phyloP scores from a whole-genome alignment of 1,140 invertebrate species.

The Drosophila serrata region DNA sequence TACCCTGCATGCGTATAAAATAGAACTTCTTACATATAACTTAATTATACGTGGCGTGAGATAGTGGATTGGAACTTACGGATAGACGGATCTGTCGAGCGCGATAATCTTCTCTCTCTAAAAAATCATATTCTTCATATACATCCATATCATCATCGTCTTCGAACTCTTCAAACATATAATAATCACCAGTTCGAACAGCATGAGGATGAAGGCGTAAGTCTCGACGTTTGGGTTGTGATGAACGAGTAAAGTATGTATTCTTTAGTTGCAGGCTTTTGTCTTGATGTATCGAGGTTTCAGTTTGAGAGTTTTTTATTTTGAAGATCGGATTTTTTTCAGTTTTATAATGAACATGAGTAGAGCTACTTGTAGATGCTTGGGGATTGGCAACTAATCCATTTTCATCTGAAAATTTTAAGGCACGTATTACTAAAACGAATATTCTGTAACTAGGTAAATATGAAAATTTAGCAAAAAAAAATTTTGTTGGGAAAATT shows the following conservation, averaged over 20 bases:
- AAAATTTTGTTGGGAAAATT: neutral
- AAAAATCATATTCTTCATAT: slow-evolving; percentile 65
- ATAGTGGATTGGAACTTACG: slow-evolving; percentile 19
- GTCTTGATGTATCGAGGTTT: neutral
- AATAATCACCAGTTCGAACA: slow-evolving; percentile 65
- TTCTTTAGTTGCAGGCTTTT: neutral
- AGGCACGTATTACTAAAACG: neutral
- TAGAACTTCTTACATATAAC: neutral
- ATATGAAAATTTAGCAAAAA: too few relatives aligned
- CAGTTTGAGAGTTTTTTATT: neutral
- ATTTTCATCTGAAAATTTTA: neutral
- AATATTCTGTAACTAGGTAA: neutral
- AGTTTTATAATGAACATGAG: slow-evolving; percentile 1
- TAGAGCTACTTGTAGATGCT: neutral
- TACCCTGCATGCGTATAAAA: too few relatives aligned
- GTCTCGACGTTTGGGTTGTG: slow-evolving; percentile 42
- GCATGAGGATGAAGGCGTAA: slow-evolving; percentile 62
- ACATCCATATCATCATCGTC: slow-evolving; percentile 55
- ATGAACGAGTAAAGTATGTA: slow-evolving; percentile 28
- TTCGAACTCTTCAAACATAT: slow-evolving; percentile 64
- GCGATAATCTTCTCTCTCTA: slow-evolving; percentile 57
- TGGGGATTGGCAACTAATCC: neutral
- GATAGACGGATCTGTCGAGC: slow-evolving; percentile 36
- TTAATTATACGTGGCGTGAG: neutral
- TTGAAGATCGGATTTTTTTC: neutral